Base-by-base conservation (phyloP, 2,113 vertebrate genomes). In the Amphiprion percula region DNA sequence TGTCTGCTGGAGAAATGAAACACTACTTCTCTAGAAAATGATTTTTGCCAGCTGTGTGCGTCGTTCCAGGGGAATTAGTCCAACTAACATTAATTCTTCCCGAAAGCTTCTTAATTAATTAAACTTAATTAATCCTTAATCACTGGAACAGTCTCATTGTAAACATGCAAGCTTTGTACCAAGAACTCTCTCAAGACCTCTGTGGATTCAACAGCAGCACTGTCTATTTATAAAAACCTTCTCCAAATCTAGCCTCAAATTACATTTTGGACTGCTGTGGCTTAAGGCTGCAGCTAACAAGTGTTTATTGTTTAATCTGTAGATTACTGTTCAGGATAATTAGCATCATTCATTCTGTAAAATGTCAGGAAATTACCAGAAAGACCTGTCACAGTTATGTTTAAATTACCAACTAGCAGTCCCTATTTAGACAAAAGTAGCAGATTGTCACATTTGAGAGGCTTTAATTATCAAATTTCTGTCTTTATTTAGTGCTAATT, bases 41-140 rank as follows among this genome's bases (percentile, higher is more conserved):
- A 65, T 70, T 82, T 26, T 60, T 44, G 28, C 41, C 58, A 41
- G 49, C 54, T 56, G 54, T 54, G 37, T 63, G 17, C 10, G 30
- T 54, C 44, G 60, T 61, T 74, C 26, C 44, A 16, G 53, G 47
- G 61, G 58, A 82, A 75, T 62, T 39, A 54, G 16, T 23, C 28
- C 44, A 53, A 75, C 65, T 67, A 61, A 70, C 60, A 64, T 46
- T 54, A 50, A 85, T 76, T 82, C 75, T 61, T 74, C 61, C 66
- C 19, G 26, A 78, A 87, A 79, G 68, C 61, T 59, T 82, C 65
- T 71, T 66, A 79, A 85, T 87, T 74, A 84, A 63, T 84, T 64
- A 15, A 76, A 68, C 62, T 37, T 68, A 76, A 82, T 85, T 63
- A 79, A 85, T 79, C 71, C 53, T 68, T 79, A 79, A 85, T 73